phyloP scores from a whole-genome alignment of 2,888 invertebrate genomes.

The Hydraecia micacea region DNA sequence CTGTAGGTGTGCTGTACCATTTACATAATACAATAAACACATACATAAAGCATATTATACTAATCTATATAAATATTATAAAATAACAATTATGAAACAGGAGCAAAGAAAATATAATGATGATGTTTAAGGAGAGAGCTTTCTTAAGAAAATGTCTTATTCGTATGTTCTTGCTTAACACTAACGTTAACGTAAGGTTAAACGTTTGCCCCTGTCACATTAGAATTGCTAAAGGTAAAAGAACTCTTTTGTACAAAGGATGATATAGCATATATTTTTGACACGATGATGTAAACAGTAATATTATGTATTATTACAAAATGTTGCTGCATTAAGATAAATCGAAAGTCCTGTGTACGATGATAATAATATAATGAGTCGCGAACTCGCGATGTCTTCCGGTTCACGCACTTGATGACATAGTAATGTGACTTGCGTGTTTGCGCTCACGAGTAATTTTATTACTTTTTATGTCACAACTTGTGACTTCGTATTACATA shows the following conservation, averaged over 20 bases:
- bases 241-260: conserved; percentile 9
- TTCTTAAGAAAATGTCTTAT: background rate
- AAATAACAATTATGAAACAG: too few species aligned
- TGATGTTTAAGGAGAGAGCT: too few species aligned
- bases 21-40: too few species aligned
- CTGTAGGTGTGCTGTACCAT: too few species aligned
- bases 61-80: too few species aligned
- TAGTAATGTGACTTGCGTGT: conserved; percentile 57
- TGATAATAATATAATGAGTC: conserved; percentile 37
- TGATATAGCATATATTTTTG: conserved; percentile 32
- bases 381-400: conserved; percentile 49
- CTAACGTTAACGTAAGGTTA: conserved; percentile 24
- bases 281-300: conserved; percentile 36
- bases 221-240: conserved; percentile 12
- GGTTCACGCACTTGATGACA: conserved; percentile 54
- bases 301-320: conserved; percentile 31
- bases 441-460: conserved; percentile 26
- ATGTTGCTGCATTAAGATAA: conserved; percentile 33
- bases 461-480: conserved; percentile 29
- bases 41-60: too few species aligned
- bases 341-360: conserved; percentile 35
- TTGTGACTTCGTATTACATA: conserved; percentile 9
- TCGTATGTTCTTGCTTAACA: conserved; percentile 11
- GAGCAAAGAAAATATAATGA: too few species aligned
- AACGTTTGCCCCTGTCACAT: conserved; percentile 33